Evolutionary conservation across 2,888 invertebrate species (phyloP), one percentile per base, ranked within the genome.

Genomic region (Stenoptilia bipunctidactyla): DNA sequence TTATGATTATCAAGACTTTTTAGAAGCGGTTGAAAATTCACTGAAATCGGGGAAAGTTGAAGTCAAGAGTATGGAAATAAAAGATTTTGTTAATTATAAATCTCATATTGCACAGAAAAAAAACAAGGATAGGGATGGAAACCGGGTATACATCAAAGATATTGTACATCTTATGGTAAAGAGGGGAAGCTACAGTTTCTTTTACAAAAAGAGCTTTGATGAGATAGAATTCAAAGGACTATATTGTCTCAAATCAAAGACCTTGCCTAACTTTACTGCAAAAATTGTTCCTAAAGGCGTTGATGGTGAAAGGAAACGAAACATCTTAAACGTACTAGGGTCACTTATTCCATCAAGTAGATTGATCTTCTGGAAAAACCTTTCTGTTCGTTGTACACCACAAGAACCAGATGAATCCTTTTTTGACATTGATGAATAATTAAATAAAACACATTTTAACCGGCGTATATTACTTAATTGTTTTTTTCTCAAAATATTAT

Each of bases 311-410:
- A 35, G 39, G 30, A 40, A 41, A 41, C 36, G 36, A 43, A 45
- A 43, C 27, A 42, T 45, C 36, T 38, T 45, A 43, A 43, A 42
- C 14, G 39, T 41, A 40, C 36, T 45, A 40, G 45, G 42, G 37
- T 40, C 45, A 35, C 39, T 45, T 39, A 45, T 45, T 39, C 42
- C 45, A 39, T 34, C 37, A 45, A 45, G 39, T 42, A 45, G 45
- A 39, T 40, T 42, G 33, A 40, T 39, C 39, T 44, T 44, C 38
- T 44, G 41, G 44, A 39, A 44, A 44, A 30, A 8, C 12, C 43
- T 43, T 39, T 39, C 43, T 40, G 40, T 43, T 40, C 9, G 42
- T 43, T 42, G 39, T 42, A 42, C 39, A 36, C 33, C 39, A 42
- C 42, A 42, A 39, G 39, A 42, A 42, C 30, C 41, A 38, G 38